A percentile compares a stretch with the other conserved stretches of the same genome.
Evolutionary conservation across 2,797 vertebrate species (phyloP).

Genomic region (Chloroceryle amazona): DNA sequence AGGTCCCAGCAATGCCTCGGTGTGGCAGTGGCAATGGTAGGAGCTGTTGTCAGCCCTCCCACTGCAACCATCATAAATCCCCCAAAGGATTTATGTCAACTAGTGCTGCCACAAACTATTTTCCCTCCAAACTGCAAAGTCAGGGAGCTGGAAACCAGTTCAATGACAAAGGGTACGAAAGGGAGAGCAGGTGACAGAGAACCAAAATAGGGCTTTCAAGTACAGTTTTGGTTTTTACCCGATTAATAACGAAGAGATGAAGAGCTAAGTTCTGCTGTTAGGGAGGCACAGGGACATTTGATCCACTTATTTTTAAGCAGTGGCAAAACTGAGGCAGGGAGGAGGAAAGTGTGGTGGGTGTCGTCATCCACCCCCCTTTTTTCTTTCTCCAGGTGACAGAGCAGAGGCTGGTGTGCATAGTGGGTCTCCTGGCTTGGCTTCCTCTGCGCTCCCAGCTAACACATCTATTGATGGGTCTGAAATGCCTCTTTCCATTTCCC

Average conservation of each 20-base stretch:
- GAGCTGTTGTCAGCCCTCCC: background rate
- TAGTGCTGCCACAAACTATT: background rate
- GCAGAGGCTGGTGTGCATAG: background rate
- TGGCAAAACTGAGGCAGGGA: background rate
- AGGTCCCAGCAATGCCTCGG: background rate
- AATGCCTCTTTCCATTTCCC: background rate
- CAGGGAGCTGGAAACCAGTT: background rate
- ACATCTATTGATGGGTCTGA: background rate
- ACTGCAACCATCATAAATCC: background rate
- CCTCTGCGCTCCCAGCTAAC: background rate
- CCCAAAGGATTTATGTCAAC: background rate
- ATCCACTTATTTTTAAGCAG: background rate
- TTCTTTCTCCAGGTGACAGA: background rate
- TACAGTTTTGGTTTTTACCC: background rate
- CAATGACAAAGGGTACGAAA: background rate
- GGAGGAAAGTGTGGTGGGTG: background rate
- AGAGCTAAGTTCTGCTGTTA: background rate
- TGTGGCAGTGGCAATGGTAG: background rate
- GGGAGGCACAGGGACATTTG: background rate
- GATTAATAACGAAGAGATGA: background rate
- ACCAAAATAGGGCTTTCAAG: background rate
- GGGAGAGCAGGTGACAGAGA: background rate
- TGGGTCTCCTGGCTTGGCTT: background rate
- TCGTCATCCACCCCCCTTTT: background rate
- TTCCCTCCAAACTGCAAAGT: background rate